Conservation (phyloP, 2,888 invertebrate species). For the Hydroisotoma schaefferi region DNA sequence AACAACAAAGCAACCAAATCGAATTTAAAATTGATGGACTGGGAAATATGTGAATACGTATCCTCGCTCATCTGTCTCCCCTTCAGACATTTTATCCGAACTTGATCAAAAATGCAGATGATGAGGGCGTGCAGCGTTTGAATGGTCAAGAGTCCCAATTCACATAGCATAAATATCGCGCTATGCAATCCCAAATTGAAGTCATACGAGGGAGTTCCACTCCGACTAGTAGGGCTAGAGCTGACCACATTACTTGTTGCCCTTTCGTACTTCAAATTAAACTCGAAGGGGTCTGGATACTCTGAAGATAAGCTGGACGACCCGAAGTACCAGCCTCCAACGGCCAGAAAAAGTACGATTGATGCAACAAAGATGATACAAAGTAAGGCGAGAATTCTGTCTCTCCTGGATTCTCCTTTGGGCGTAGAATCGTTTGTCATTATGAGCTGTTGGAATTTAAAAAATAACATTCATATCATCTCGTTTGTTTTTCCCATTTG, state of each 20-base stretch:
- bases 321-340: constrained; percentile 38
- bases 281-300: not conserved
- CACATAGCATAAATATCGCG: constrained; percentile 44
- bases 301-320: constrained; percentile 9
- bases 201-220: constrained; percentile 21
- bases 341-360: constrained; percentile 33
- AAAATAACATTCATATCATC: no score
- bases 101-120: constrained; percentile 44
- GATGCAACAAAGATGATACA: constrained; percentile 40
- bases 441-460: constrained; percentile 43
- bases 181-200: constrained; percentile 45
- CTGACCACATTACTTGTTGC: not conserved
- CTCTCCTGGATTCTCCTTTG: constrained; percentile 28
- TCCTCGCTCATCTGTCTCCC: constrained; percentile 30
- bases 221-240: not conserved
- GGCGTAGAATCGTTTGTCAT: constrained; percentile 41
- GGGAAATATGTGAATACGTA: constrained; percentile 32
- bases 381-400: constrained; percentile 38
- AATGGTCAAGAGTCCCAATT: constrained; percentile 41
- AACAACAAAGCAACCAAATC: constrained; percentile 41
- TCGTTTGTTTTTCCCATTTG: no score
- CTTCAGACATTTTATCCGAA: constrained; percentile 19
- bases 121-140: constrained; percentile 44
- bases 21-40: constrained; percentile 45
- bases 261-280: not conserved